Conservation (phyloP, 2,113 vertebrate genomes). For the Laterallus jamaicensis region DNA sequence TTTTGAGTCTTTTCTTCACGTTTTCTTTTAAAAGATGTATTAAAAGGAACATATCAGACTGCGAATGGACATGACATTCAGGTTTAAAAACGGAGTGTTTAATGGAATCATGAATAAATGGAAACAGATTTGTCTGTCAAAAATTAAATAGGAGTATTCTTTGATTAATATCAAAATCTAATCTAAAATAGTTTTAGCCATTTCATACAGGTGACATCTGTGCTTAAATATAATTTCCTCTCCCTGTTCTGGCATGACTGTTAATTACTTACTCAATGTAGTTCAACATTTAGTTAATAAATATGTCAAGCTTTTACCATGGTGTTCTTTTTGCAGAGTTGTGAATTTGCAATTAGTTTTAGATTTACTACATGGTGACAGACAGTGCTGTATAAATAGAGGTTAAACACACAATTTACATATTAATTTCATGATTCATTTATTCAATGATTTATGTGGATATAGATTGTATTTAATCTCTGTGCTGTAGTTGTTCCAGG, state of each 20-base stretch:
- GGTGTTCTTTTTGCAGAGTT: slow-evolving; percentile 82
- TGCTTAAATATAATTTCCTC: slow-evolving; percentile 81
- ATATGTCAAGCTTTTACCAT: slow-evolving; percentile 89
- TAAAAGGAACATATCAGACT: slow-evolving; percentile 38
- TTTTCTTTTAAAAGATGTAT: slow-evolving; percentile 43
- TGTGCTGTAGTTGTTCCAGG: slow-evolving; percentile 78
- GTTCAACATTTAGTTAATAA: slow-evolving; percentile 91
- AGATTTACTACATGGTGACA: slow-evolving; percentile 90
- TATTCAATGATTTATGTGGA: slow-evolving; percentile 92
- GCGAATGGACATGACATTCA: slow-evolving; percentile 39
- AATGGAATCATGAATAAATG: slow-evolving; percentile 75
- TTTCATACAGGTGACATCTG: slow-evolving; percentile 82
- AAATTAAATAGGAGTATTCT: slow-evolving; percentile 76
- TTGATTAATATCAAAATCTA: slow-evolving; percentile 79
- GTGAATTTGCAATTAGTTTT: slow-evolving; percentile 92
- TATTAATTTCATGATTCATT: slow-evolving; percentile 98
- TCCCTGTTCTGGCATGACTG: slow-evolving; percentile 77
- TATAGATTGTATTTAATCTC: slow-evolving; percentile 91
- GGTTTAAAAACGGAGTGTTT: slow-evolving; percentile 71
- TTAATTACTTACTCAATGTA: slow-evolving; percentile 90
- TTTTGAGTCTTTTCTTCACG: neutral
- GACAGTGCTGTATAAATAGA: slow-evolving; percentile 91
- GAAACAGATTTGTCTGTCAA: slow-evolving; percentile 76
- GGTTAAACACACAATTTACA: slow-evolving; percentile 95
- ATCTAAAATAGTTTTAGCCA: slow-evolving; percentile 76